A percentile compares a stretch with the other conserved stretches of the same genome.
These are phyloP conservation scores for Formica aserva DNA, from an alignment of 2,888 invertebrate genomes.

Conservation along the genomic window DNA sequence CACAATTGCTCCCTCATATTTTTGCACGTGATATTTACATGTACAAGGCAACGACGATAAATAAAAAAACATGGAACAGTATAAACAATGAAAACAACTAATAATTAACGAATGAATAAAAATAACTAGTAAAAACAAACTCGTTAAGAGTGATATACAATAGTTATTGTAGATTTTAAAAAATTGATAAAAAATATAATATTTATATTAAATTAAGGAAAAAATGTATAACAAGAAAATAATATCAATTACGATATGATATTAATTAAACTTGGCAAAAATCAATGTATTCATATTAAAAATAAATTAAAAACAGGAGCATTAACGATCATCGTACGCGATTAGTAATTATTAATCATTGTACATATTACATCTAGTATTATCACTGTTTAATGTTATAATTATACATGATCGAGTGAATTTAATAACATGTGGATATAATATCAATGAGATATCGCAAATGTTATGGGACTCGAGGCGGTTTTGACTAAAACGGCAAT, in stretches of 20 bases:
- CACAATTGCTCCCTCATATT: not conserved
- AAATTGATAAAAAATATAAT: not conserved
- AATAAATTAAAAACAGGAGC: not conserved
- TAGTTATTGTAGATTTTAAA: not conserved
- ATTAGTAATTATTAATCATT: not conserved
- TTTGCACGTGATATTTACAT: not conserved
- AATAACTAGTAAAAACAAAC: not conserved
- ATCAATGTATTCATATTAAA: not conserved
- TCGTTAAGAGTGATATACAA: not conserved
- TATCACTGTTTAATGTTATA: not conserved
- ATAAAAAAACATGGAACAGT: not conserved
- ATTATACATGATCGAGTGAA: not conserved
- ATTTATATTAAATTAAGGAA: not conserved
- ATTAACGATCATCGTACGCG: not conserved
- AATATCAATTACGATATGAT: not conserved
- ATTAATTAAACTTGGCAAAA: not conserved
- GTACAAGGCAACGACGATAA: not conserved
- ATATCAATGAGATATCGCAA: not conserved
- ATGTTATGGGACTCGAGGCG: not conserved
- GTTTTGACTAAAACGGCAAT: slow-evolving; percentile 30
- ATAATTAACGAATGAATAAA: slow-evolving; percentile 53
- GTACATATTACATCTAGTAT: not conserved
- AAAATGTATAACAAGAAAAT: not conserved
- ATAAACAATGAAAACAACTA: not conserved
- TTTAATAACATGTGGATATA: not conserved